Base-by-base conservation (phyloP, 2,113 vertebrate species). In the Lophotis ruficrista region DNA sequence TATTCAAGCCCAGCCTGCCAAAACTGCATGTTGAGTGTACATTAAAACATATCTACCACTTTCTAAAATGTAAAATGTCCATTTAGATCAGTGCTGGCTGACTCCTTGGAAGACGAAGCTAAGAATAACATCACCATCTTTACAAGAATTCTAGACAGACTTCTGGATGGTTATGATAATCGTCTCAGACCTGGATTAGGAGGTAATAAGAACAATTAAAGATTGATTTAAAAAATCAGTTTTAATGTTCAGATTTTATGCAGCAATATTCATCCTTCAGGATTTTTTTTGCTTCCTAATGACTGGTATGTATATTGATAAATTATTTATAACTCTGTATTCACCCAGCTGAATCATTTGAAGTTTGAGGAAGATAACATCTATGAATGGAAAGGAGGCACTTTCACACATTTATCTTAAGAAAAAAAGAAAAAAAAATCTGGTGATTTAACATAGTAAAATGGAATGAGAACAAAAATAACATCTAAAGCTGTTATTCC, bases 101-200 rank as follows among this genome's bases (percentile, higher is more conserved):
- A 99, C 97, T 96, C 98, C 91, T 93, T 98, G 96, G 98, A 99
- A 97, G 98, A 99, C 77, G 99, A 99, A 98, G 98, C 99, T 96
- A 99, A 99, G 98, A 99, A 99, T 98, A 99, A 99, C 98, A 99
- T 99, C 97, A 99, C 99, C 95, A 98, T 99, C 97, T 99, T 99
- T 96, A 99, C 99, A 68, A 99, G 99, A 96, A 99, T 99, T 98
- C 98, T 99, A 97, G 99, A 99, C 98, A 98, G 99, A 97, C 99
- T 99, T 79, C 98, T 99, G 97, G 99, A 99, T 97, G 99, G 99
- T 93, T 99, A 99, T 57, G 99, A 99, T 98, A 99, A 99, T 98
- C 99, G 99, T 54, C 99, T 99, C 80, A 98, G 99, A 97, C 99
- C 99, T 93, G 99, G 99, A 98, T 98, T 99, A 62, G 99, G 99